Evolutionary conservation across 2,888 invertebrate species (phyloP).

Genomic region (Coenonympha arcania): DNA sequence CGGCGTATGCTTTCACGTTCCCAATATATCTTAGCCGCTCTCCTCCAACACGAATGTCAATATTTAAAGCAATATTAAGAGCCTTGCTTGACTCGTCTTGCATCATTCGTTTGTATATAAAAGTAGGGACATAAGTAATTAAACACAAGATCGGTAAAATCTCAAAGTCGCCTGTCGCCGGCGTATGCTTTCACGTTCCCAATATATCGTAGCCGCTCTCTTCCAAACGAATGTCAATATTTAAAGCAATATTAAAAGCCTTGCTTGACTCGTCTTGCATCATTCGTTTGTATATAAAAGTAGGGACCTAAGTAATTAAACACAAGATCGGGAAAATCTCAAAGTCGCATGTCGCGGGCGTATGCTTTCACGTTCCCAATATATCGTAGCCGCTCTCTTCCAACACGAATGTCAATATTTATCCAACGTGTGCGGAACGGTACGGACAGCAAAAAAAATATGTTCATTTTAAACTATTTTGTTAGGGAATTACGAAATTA

Average conservation of each 20-base stretch:
- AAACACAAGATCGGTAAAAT: neutral
- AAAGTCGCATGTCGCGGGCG: neutral
- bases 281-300: too few species aligned
- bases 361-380: constrained; percentile 8
- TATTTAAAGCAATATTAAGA: too few species aligned
- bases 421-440: constrained; percentile 7
- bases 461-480: neutral
- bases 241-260: too few species aligned
- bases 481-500: too few species aligned
- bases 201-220: too few species aligned
- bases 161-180: neutral
- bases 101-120: too few species aligned
- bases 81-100: too few species aligned
- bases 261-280: too few species aligned
- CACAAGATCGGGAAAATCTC: neutral
- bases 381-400: constrained; percentile 11
- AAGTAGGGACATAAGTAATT: neutral
- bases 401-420: constrained; percentile 12
- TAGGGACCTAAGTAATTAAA: neutral
- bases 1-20: constrained; percentile 5
- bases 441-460: constrained; percentile 2
- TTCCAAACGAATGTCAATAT: too few species aligned
- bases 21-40: constrained; percentile 10
- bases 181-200: too few species aligned
- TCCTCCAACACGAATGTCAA: constrained; percentile 11